Conservation (phyloP, 2,888 invertebrate genomes). For the Nebria brevicollis region DNA sequence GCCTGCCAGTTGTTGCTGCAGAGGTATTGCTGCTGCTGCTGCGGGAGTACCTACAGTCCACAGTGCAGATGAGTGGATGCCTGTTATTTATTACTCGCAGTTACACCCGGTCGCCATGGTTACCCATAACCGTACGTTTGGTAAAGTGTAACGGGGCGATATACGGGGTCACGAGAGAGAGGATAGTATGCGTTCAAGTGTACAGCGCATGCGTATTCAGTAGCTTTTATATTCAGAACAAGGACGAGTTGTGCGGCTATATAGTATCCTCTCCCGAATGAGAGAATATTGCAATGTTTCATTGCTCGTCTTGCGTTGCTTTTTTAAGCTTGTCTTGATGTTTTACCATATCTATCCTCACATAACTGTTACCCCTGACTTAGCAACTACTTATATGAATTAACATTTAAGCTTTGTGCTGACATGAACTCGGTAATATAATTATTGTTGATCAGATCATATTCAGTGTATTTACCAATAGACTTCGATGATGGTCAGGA, state of each 20-base stretch:
- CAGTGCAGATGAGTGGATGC: conserved; percentile 45
- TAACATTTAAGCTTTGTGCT: too few relatives aligned
- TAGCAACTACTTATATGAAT: too few relatives aligned
- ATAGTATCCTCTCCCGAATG: neutral
- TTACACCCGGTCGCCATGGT: conserved; percentile 37
- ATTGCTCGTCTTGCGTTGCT: neutral
- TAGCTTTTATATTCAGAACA: neutral
- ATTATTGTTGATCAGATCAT: too few relatives aligned
- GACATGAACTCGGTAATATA: too few relatives aligned
- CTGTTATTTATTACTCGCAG: conserved; percentile 44
- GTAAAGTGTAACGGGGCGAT: conserved; percentile 2
- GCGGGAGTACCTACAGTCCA: neutral
- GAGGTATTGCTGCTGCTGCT: conserved; percentile 40
- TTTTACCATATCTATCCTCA: neutral
- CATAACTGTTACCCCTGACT: too few relatives aligned
- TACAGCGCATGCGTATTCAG: conserved; percentile 6
- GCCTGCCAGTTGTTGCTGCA: conserved; percentile 18
- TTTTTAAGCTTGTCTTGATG: neutral
- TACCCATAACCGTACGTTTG: neutral
- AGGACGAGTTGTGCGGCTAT: conserved; percentile 12
- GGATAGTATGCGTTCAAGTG: neutral
- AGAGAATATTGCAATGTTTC: neutral
- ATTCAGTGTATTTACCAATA: too few relatives aligned
- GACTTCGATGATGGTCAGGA: too few relatives aligned
- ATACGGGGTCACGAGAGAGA: conserved; percentile 3